Evolutionary conservation across 2,888 invertebrate species (phyloP).

Genomic region (Agelastica alni): DNA sequence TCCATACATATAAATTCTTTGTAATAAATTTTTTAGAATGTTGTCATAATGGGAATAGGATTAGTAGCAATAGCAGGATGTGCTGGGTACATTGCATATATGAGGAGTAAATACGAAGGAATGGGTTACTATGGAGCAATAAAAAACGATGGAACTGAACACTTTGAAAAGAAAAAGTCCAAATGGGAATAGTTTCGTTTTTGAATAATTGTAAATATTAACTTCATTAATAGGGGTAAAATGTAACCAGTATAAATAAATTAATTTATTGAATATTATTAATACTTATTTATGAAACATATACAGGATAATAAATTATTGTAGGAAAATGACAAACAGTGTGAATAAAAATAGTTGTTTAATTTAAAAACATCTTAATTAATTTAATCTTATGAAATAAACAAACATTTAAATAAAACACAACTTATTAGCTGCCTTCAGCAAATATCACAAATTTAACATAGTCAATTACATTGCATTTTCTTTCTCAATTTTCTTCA

Average conservation of each 20-base stretch:
- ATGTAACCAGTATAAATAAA: too few species aligned
- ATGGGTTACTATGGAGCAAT: constrained; percentile 82
- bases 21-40: constrained; percentile 72
- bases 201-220: too few species aligned
- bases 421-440: neutral
- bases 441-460: constrained; percentile 1
- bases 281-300: too few species aligned
- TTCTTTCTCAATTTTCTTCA: constrained; percentile 2
- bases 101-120: constrained; percentile 78
- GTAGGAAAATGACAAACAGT: too few species aligned
- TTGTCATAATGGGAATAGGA: constrained; percentile 82
- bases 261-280: too few species aligned
- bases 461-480: neutral
- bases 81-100: constrained; percentile 81
- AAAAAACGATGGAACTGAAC: constrained; percentile 76
- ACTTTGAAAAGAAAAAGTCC: constrained; percentile 74
- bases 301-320: too few species aligned
- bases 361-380: too few species aligned
- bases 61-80: constrained; percentile 74
- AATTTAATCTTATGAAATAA: too few species aligned
- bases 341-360: too few species aligned
- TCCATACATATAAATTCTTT: constrained; percentile 1
- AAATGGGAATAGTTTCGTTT: constrained; percentile 79
- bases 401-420: neutral
- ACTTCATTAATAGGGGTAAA: too few species aligned